Evolutionary conservation across 2,888 invertebrate species (phyloP), one percentile per base, ranked within the genome.

Genomic region (Amiota minor): DNA sequence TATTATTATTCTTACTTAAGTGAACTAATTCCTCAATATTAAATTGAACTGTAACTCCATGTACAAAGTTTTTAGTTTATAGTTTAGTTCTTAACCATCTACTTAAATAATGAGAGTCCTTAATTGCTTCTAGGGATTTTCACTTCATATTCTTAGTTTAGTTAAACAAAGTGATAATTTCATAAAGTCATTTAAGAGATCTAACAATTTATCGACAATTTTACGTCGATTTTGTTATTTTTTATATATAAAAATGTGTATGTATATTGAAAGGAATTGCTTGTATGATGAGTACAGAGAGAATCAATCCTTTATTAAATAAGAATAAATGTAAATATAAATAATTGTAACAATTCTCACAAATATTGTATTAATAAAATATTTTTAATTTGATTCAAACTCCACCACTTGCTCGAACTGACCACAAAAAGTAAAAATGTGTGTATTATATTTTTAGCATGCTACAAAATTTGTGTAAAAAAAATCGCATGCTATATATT

Each of bases 41-140:
- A 46, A 72, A 23, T 74, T 70, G 73, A 79, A 79, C 74, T 71
- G 79, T 78, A 80, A 80, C 77, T 79, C 79, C 67, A 81, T 85
- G 84, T 84, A 85, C 85, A 84, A 84, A 83, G 80, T 75, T 75
- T 49, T 76, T 72, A 75, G 72, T 77, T 70, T 65, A 20, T 75
- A 67, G 47, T 23, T 55, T 65, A 12, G 50, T 49, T 59, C 11
- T 16, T 59, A 16, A n/a, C n/a, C 2, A 4, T 62, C 62, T 62
- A 59, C 59, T 59, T 59, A 59, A 59, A 59, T 9, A 18, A 8
- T 59, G 9, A 59, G 18, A 14, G 59, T 16, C 10, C 16, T 59
- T 18, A 16, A 59, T 18, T 12, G 11, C 20, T 59, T 59, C 18
- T 6, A 59, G 59, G 14, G 16, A 59, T 18, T 11, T 18, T 11